Evolutionary conservation across 2,797 vertebrate species (phyloP), one percentile per base, ranked within the genome.

Genomic region (Urophycis tenuis): DNA sequence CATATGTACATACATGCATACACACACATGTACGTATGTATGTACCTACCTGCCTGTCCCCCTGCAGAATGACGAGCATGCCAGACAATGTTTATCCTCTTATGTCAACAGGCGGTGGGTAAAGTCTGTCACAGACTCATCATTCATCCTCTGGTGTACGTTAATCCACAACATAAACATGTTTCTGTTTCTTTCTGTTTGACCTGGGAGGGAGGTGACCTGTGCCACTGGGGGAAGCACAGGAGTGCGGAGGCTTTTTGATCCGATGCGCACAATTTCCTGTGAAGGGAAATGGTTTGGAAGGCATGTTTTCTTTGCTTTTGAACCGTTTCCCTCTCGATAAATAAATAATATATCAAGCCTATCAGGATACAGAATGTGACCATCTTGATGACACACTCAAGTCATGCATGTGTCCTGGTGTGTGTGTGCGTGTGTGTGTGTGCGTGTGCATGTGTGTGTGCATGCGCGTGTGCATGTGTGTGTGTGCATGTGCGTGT

Each of bases 221-320:
- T 88, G 84, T 82, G 85, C 25, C 60, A 25, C 29, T 67, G 73
- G 60, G 86, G 83, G 85, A 80, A 80, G 82, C 88, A 87, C 85
- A 86, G 83, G 81, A 87, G 86, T 82, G 85, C 74, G 75, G 83
- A 85, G 86, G 84, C 84, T 89, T 84, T 78, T 84, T 78, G 80
- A 89, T 90, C 86, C 89, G 89, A 89, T 83, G 85, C n/a, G n/a
- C 84, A 87, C 87, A 86, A 90, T 91, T 90, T 91, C 89, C 88
- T 88, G 85, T 82, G 78, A 82, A 45, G 89, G 88, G 90, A 90
- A 89, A 87, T 80, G 73, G 80, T 41, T 0, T 71, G 17, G 84
- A 80, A 76, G 82, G 45, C 22, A 31, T 31, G 69, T 31, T 71
- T 64, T 73, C 64, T 71, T 71, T 71, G 3, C 69, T 76, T 75